These are phyloP conservation scores for Zophobas morio DNA, from an alignment of 1,140 invertebrate genomes.

Conservation along the genomic window DNA sequence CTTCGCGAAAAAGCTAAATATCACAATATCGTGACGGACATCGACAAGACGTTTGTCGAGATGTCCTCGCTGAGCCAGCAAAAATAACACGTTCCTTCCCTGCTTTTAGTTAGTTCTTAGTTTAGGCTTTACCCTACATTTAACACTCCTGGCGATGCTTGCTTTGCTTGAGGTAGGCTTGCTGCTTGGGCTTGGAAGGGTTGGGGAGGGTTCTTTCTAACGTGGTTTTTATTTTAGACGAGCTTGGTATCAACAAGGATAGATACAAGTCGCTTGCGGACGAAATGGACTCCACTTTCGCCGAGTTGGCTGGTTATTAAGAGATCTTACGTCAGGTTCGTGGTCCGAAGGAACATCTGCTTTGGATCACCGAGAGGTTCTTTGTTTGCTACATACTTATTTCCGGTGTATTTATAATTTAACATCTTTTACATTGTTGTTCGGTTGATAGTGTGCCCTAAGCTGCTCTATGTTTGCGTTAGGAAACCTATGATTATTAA, in stretches of 20 bases:
- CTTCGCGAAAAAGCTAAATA: slow-evolving; percentile 97
- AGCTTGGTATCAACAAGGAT: slow-evolving; percentile 99
- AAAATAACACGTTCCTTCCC: slow-evolving; percentile 52
- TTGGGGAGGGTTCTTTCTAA: not conserved
- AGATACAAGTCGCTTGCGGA: slow-evolving; percentile 97
- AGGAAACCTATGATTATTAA: slow-evolving; percentile 32
- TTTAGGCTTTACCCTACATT: not conserved
- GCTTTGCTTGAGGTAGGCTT: slow-evolving; percentile 19
- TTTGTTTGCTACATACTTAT: slow-evolving; percentile 18
- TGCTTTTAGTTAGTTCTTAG: slow-evolving; percentile 4
- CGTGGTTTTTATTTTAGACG: slow-evolving; percentile 80
- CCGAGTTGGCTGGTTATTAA: slow-evolving; percentile 93
- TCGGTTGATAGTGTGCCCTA: slow-evolving; percentile 33
- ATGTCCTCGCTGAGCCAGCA: slow-evolving; percentile 63
- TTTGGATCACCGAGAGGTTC: not conserved
- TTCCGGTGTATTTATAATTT: slow-evolving; percentile 33
- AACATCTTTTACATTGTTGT: slow-evolving; percentile 40
- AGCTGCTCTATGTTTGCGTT: slow-evolving; percentile 32
- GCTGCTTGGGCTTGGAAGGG: not conserved
- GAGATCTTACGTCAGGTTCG: slow-evolving; percentile 22
- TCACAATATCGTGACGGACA: slow-evolving; percentile 96
- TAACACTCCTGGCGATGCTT: slow-evolving; percentile 9
- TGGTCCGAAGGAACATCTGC: not conserved
- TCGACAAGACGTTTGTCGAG: slow-evolving; percentile 96
- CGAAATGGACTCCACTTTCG: slow-evolving; percentile 98